These are phyloP conservation scores for Eurosta solidaginis DNA, from an alignment of 1,140 invertebrate species.

Conservation along the genomic window DNA sequence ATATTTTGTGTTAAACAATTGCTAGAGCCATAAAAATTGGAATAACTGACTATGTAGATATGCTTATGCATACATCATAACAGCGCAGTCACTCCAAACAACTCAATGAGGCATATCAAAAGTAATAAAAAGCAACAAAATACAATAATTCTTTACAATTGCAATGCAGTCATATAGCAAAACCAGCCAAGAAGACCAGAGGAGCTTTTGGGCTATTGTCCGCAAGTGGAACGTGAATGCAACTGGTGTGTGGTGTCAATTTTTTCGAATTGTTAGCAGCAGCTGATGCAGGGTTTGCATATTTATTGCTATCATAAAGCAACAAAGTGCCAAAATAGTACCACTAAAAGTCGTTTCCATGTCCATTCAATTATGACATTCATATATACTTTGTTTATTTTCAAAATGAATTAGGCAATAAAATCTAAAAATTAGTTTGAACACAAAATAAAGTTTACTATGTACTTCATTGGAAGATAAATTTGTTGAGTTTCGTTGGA, in stretches of 20 bases:
- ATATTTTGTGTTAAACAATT: too few species aligned
- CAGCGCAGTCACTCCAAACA: too few species aligned
- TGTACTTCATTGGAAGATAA: not conserved
- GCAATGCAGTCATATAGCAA: too few species aligned
- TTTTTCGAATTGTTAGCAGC: not conserved
- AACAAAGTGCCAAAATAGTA: not conserved
- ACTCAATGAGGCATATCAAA: too few species aligned
- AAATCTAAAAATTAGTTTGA: not conserved
- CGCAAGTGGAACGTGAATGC: not conserved
- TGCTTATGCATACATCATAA: too few species aligned
- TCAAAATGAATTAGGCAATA: slow-evolving; percentile 7
- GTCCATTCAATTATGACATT: slow-evolving; percentile 16
- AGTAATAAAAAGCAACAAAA: too few species aligned
- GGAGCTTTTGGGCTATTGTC: not conserved
- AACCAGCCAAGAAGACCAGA: too few species aligned
- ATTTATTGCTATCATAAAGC: slow-evolving; percentile 22
- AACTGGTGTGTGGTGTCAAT: not conserved
- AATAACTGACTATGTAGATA: too few species aligned
- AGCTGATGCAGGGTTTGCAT: slow-evolving; percentile 13
- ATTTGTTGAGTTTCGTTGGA: too few species aligned
- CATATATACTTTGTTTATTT: too few species aligned
- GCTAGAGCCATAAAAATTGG: too few species aligned
- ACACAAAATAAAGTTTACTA: not conserved
- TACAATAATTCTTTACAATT: too few species aligned
- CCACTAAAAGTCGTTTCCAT: not conserved